phyloP scores from a whole-genome alignment of 2,797 vertebrate species.

The Sitta carolinensis region DNA sequence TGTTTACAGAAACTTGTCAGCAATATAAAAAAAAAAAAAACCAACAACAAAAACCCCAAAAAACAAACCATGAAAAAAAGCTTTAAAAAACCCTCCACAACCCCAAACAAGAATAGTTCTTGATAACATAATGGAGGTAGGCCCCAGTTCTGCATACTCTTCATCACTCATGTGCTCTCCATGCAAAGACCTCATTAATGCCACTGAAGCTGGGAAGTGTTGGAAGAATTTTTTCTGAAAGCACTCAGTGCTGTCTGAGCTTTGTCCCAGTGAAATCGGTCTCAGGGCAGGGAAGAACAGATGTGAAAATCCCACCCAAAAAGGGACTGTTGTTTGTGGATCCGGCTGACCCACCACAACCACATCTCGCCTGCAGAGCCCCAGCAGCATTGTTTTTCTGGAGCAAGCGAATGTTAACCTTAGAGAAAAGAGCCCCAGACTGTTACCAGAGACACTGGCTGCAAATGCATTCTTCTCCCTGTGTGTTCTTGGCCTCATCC shows the following conservation, averaged over 20 bases:
- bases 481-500: not conserved
- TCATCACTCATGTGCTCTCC: rapidly evolving
- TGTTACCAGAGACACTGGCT: not conserved
- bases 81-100: not conserved
- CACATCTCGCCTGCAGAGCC: not conserved
- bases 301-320: slow-evolving; percentile 31
- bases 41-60: too few species aligned
- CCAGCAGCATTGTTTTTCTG: not conserved
- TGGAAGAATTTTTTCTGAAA: not conserved
- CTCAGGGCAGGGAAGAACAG: not conserved
- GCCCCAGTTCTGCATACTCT: not conserved
- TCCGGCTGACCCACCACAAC: not conserved
- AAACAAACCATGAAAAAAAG: not conserved
- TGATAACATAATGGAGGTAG: not conserved
- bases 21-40: not conserved
- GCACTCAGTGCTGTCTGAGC: not conserved
- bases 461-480: not conserved
- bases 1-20: not conserved
- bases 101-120: not conserved
- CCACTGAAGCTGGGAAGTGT: not conserved
- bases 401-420: not conserved
- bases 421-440: not conserved
- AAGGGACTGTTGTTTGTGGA: not conserved
- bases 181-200: not conserved
- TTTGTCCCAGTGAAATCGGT: not conserved